Percentiles rank a stretch among this genome's conserved stretches.
These are phyloP conservation scores for Anoplolepis gracilipes DNA, from an alignment of 1,140 invertebrate species.

Conservation along the genomic window DNA sequence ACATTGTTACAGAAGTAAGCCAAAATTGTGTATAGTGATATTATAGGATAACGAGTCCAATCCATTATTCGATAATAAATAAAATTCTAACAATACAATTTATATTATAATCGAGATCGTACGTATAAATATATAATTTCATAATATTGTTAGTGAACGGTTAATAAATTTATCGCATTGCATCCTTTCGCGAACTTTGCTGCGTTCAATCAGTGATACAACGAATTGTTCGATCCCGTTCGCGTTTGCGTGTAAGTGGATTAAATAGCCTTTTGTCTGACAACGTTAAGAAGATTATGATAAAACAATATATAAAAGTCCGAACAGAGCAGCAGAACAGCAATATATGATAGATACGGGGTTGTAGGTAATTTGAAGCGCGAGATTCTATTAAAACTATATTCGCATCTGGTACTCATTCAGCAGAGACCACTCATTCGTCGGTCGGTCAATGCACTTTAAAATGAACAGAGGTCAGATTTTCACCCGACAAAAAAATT, in stretches of 20 bases:
- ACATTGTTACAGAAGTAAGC: background rate
- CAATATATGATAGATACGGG: conserved; percentile 4
- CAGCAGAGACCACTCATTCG: no score
- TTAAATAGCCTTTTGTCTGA: conserved; percentile 47
- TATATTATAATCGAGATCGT: conserved; percentile 10
- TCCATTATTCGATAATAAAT: conserved; percentile 32
- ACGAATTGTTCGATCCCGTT: conserved; percentile 19
- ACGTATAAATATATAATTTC: conserved; percentile 2
- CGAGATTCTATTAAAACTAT: conserved; percentile 43
- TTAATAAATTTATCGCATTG: conserved; percentile 52
- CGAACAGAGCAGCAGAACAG: background rate
- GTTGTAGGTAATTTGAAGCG: conserved; percentile 12
- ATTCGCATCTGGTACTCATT: conserved; percentile 29
- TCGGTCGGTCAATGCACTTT: conserved; percentile 4
- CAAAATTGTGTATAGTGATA: conserved; percentile 3
- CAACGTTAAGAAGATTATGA: conserved; percentile 52
- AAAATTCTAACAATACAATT: background rate
- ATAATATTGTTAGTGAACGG: conserved; percentile 30
- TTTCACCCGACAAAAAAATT: background rate
- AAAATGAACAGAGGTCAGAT: background rate
- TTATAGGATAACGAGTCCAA: background rate
- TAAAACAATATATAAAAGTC: conserved; percentile 43
- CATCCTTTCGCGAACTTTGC: background rate
- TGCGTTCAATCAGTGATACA: background rate
- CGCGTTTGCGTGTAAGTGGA: conserved; percentile 49